Conservation (phyloP, 2,113 vertebrate species). For the Pardalotus punctatus region DNA sequence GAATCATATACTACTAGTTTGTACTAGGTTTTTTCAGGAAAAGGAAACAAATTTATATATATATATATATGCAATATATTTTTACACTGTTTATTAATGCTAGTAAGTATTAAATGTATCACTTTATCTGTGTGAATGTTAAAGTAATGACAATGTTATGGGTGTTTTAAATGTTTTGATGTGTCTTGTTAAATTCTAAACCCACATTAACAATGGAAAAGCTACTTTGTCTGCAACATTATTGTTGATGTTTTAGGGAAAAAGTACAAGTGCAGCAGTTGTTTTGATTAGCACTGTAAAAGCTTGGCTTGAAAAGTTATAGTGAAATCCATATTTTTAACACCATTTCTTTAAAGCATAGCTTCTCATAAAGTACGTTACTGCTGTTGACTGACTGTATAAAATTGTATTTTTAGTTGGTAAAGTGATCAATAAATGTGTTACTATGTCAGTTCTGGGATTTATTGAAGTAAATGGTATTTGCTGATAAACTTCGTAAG, state of each 20-base stretch:
- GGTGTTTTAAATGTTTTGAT: conserved; percentile 40
- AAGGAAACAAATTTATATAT: conserved; percentile 71
- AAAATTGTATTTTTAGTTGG: conserved; percentile 61
- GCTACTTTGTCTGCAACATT: conserved; percentile 13
- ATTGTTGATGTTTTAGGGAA: conserved; percentile 16
- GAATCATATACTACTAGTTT: conserved; percentile 68
- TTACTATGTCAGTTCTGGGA: conserved; percentile 18
- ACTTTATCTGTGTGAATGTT: conserved; percentile 65
- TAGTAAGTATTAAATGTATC: conserved; percentile 57
- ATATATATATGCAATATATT: conserved; percentile 71
- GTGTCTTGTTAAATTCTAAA: conserved; percentile 45
- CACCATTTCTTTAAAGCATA: conserved; percentile 18
- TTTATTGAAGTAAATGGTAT: neutral
- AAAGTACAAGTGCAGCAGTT: conserved; percentile 28
- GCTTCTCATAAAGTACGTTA: conserved; percentile 47
- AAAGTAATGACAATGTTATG: conserved; percentile 15
- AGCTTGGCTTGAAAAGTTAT: conserved; percentile 46
- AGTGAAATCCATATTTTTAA: conserved; percentile 37
- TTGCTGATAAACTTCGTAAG: neutral
- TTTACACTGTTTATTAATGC: conserved; percentile 76
- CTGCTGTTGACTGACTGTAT: conserved; percentile 55
- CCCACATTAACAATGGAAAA: conserved; percentile 27
- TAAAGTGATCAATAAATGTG: conserved; percentile 76
- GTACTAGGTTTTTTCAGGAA: conserved; percentile 74
- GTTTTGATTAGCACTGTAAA: conserved; percentile 35